A percentile compares a stretch with the other conserved stretches of the same genome.
phyloP scores from a whole-genome alignment of 2,888 invertebrate genomes.

The Anoplius nigerrimus region DNA sequence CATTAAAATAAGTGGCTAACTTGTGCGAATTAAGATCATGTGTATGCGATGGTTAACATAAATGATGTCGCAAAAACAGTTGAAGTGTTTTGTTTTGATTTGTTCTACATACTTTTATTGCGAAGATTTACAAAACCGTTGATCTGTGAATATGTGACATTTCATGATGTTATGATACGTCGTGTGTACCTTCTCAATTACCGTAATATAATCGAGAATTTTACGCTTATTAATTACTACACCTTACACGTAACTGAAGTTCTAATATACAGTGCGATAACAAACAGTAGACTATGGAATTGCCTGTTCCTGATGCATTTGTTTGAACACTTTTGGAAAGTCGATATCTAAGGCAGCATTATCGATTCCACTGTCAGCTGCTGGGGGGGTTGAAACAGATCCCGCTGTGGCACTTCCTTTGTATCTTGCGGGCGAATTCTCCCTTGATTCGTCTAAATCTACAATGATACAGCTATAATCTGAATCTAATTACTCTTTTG shows the following conservation, averaged over 20 bases:
- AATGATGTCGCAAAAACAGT: too few species aligned
- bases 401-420: conserved; percentile 47
- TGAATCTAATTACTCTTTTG: not conserved
- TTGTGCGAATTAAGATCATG: too few species aligned
- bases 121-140: conserved; percentile 9
- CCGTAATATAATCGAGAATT: too few species aligned
- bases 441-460: conserved; percentile 71
- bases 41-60: not conserved
- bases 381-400: conserved; percentile 32
- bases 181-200: not conserved
- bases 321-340: conserved; percentile 80
- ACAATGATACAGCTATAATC: conserved; percentile 17
- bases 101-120: conserved; percentile 1
- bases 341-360: conserved; percentile 80
- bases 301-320: conserved; percentile 78
- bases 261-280: not conserved
- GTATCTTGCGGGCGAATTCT: conserved; percentile 68
- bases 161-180: not conserved
- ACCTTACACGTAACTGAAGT: too few species aligned
- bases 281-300: conserved; percentile 35
- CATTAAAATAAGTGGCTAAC: conserved; percentile 18
- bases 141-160: not conserved
- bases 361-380: conserved; percentile 76
- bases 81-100: not conserved
- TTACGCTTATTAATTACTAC: too few species aligned